Evolutionary conservation across 37 sponge, comb jelly and placozoan species (phyloP).

Genomic region (Chondrilla cf. caribensis): DNA sequence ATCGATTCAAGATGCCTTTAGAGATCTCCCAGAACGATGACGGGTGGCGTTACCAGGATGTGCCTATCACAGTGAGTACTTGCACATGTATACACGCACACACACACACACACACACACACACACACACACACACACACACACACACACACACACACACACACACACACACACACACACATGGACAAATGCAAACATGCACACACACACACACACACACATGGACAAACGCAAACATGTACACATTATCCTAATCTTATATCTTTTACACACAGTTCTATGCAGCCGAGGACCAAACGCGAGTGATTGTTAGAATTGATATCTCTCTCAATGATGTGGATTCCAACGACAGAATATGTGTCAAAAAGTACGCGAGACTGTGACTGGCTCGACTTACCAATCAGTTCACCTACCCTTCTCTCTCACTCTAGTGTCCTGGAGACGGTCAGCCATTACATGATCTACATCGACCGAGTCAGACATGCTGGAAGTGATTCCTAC

Average conservation of each 20-base stretch:
- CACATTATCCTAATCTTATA: not conserved
- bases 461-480: slow-evolving; percentile 8
- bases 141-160: too few species aligned
- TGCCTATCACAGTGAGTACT: slow-evolving; percentile 10
- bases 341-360: not conserved
- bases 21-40: not conserved
- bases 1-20: not conserved
- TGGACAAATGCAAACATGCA: too few species aligned
- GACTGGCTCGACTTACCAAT: not conserved
- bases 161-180: too few species aligned
- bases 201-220: too few species aligned
- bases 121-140: too few species aligned
- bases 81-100: not conserved
- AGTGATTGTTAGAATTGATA: not conserved
- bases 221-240: too few species aligned
- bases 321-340: not conserved
- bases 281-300: slow-evolving; percentile 12
- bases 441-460: not conserved
- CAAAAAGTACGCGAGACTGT: not conserved
- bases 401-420: not conserved
- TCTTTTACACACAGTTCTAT: not conserved
- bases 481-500: slow-evolving; percentile 7
- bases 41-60: slow-evolving; percentile 1
- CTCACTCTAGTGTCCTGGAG: not conserved
- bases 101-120: too few species aligned